These are phyloP conservation scores for Drosophila sucinea DNA, from an alignment of 1,140 invertebrate species.

Conservation along the genomic window DNA sequence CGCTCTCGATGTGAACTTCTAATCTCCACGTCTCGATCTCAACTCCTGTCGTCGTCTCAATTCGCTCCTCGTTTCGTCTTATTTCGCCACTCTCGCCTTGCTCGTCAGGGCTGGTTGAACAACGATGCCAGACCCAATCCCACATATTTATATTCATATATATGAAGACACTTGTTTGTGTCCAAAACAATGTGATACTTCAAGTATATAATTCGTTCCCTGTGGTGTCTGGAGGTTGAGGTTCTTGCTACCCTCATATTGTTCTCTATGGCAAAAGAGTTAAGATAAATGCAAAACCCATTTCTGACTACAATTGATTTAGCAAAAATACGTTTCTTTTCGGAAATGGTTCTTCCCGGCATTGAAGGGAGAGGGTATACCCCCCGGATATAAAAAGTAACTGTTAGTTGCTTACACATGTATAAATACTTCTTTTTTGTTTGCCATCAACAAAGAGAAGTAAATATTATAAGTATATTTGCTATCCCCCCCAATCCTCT, in stretches of 20 bases:
- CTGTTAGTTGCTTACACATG: neutral
- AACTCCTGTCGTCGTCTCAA: too few species aligned
- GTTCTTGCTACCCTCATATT: neutral
- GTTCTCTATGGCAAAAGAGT: neutral
- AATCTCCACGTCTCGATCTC: too few species aligned
- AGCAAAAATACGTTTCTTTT: slow-evolving; percentile 55
- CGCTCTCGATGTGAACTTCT: too few species aligned
- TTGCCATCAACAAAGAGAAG: slow-evolving; percentile 24
- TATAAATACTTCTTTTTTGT: slow-evolving; percentile 2
- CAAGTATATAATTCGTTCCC: neutral
- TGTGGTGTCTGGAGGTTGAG: neutral
- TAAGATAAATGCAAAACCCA: slow-evolving; percentile 14
- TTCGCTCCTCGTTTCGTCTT: too few species aligned
- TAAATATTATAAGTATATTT: slow-evolving; percentile 59
- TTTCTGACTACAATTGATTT: slow-evolving; percentile 47
- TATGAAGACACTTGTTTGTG: too few species aligned
- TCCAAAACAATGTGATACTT: too few species aligned
- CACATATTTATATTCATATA: too few species aligned
- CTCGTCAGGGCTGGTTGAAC: too few species aligned
- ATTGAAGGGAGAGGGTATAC: slow-evolving; percentile 16
- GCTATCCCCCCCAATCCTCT: too few species aligned
- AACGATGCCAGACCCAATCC: too few species aligned
- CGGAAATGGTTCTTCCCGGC: slow-evolving; percentile 65
- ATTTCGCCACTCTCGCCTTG: neutral
- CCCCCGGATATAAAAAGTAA: neutral